Evolutionary conservation across 1,140 invertebrate genomes (phyloP), one percentile per base, ranked within the genome.

Genomic region (Drosophila lowei): DNA sequence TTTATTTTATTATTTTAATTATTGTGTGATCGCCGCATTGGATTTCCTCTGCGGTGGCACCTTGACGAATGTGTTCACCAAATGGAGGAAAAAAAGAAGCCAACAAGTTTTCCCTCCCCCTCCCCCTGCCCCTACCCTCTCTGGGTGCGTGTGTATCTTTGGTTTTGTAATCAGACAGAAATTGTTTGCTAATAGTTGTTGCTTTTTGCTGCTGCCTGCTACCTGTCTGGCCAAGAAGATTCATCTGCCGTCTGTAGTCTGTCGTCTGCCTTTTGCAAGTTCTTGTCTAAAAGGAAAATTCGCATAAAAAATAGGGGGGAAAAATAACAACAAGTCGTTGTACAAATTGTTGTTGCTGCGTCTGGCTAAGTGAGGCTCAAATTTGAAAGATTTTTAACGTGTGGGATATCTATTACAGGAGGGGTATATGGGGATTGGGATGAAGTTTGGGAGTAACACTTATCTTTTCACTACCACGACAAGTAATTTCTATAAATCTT

Each of bases 1-100:
- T 84, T 79, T 67, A 25, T 25, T 25, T 25, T 25, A 83, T 62
- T 79, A 85, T 84, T 85, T 84, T 84, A 76, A 84, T 84, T 79
- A 79, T 84, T 38, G 34, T 38, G 11, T 11, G 1, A 4, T 75
- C 65, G 61, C 53, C 44, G 34, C 28, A 34, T 54, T 54, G 55
- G 16, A 54, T 75, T 66, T 75, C 55, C 54, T 46, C n/a, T 47
- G 71, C 71, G 28, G 8, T 44, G 61, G 67, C 58, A 59, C 77
- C 72, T 73, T 71, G 65, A 78, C 74, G 70, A 78, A 70, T 72
- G 52, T 64, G 57, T 57, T 70, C 47, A 50, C 60, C 43, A 77
- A 23, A 25, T 25, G 3, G 4, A 30, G 46, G 54, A 56, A 72
- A 67, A 75, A 64, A 77, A 73, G 59, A 79, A 53, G 67, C 72